Conservation (phyloP, 2,113 vertebrate species). For the Malurus cyaneus region DNA sequence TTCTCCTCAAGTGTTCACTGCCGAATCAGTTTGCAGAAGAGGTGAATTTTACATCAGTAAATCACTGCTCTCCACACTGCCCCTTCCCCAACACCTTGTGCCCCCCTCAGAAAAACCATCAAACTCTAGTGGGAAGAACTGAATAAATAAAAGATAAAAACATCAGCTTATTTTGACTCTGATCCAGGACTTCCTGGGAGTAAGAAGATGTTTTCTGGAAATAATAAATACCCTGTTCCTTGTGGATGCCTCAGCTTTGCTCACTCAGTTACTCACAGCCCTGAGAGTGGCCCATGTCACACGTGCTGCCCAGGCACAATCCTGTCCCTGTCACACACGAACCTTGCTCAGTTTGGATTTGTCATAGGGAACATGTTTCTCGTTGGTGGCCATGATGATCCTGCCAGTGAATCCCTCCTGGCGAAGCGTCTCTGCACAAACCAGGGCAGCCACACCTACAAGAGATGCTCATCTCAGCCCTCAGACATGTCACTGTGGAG, state of each 20-base stretch:
- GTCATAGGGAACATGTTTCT: conserved; percentile 80
- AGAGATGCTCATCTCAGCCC: background rate
- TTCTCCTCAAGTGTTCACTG: background rate
- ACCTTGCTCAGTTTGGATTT: conserved; percentile 89
- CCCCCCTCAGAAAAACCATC: background rate
- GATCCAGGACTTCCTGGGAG: background rate
- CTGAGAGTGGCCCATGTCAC: rapidly evolving
- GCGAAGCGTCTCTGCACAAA: conserved; percentile 86
- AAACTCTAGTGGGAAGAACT: background rate
- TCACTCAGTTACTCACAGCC: background rate
- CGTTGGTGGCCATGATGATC: conserved; percentile 82
- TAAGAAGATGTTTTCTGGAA: background rate
- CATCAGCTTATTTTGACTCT: background rate
- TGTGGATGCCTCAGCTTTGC: background rate
- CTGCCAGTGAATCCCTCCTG: conserved; percentile 83
- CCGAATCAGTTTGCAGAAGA: background rate
- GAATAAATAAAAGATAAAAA: background rate
- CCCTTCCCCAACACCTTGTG: background rate
- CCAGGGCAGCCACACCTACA: conserved; percentile 82
- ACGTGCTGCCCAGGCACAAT: rapidly evolving
- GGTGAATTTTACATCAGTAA: background rate
- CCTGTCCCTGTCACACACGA: background rate
- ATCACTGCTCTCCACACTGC: background rate
- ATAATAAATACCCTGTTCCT: background rate
- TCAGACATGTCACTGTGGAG: rapidly evolving